Evolutionary conservation across 2,797 vertebrate genomes (phyloP).

Genomic region (Mergus octosetaceus): DNA sequence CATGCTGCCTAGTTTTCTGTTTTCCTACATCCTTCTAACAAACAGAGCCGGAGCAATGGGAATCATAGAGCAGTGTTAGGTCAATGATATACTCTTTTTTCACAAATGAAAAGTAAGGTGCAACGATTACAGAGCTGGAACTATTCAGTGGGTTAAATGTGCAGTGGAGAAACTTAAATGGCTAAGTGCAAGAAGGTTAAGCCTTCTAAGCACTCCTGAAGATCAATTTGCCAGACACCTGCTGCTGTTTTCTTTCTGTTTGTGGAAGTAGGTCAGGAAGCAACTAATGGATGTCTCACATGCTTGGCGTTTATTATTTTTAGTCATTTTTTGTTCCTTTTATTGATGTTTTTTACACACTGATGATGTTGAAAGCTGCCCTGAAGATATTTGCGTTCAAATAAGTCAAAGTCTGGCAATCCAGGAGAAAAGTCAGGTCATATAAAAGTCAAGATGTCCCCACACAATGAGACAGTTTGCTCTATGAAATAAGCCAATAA

Average conservation of each 20-base stretch:
- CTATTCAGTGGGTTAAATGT: background rate
- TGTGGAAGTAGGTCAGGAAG: slow-evolving; percentile 47
- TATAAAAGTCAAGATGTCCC: slow-evolving; percentile 30
- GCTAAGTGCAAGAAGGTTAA: slow-evolving; percentile 11
- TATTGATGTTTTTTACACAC: slow-evolving; percentile 27
- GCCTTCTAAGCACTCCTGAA: slow-evolving; percentile 33
- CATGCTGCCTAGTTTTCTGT: background rate
- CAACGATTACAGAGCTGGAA: background rate
- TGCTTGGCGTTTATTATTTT: slow-evolving; percentile 58
- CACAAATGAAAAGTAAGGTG: background rate
- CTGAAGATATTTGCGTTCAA: slow-evolving; percentile 52
- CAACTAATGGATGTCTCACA: background rate
- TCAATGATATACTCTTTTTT: background rate
- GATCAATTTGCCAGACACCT: slow-evolving; percentile 39
- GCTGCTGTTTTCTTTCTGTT: slow-evolving; percentile 55
- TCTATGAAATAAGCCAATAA: slow-evolving; percentile 34
- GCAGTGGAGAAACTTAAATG: background rate
- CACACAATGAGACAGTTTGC: background rate
- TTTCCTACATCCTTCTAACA: background rate
- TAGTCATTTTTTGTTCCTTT: slow-evolving; percentile 39
- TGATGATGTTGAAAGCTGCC: slow-evolving; percentile 32
- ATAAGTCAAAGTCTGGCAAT: background rate
- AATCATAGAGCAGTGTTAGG: background rate
- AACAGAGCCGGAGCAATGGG: background rate
- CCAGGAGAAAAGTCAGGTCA: slow-evolving; percentile 42